A percentile compares a stretch with the other conserved stretches of the same genome.
These are phyloP conservation scores for Caenorhabditis parvicauda DNA, from an alignment of 2,888 invertebrate genomes.

Conservation along the genomic window DNA sequence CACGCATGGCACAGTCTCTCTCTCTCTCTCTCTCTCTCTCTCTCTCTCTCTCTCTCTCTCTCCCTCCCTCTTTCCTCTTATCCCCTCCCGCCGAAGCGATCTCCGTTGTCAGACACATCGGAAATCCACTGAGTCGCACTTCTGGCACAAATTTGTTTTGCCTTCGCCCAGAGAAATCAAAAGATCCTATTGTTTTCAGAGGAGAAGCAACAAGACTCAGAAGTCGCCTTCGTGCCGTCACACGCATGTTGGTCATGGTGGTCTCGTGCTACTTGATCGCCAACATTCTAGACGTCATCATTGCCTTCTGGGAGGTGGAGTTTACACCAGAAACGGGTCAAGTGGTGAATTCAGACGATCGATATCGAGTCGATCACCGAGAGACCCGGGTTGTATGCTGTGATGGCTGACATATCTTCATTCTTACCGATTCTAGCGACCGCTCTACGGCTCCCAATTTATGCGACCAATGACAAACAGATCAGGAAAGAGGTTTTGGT, in stretches of 20 bases:
- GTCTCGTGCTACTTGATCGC: slow-evolving; percentile 38
- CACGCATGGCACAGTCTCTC: too few species aligned
- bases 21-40: slow-evolving; percentile 6
- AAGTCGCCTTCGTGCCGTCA: slow-evolving; percentile 42
- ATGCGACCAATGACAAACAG: slow-evolving; percentile 38
- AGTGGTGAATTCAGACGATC: slow-evolving; percentile 17
- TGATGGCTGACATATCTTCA: slow-evolving; percentile 43
- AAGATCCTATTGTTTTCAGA: slow-evolving; percentile 25
- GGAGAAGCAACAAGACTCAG: slow-evolving; percentile 40
- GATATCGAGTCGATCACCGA: slow-evolving; percentile 27
- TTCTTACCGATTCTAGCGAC: slow-evolving; percentile 46
- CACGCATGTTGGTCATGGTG: slow-evolving; percentile 49
- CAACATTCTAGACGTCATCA: slow-evolving; percentile 43
- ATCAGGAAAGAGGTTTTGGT: slow-evolving; percentile 49
- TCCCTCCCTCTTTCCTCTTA: slow-evolving; percentile 6
- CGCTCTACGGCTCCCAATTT: slow-evolving; percentile 43
- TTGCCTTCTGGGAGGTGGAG: slow-evolving; percentile 41
- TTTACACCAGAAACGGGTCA: not conserved
- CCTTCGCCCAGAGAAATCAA: slow-evolving; percentile 2
- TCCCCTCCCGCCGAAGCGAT: too few species aligned
- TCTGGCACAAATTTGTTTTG: slow-evolving; percentile 2
- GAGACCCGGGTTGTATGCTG: slow-evolving; percentile 29
- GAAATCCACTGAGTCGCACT: too few species aligned
- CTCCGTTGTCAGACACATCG: too few species aligned
- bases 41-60: not conserved